Conservation (phyloP, 2,888 invertebrate genomes). For the Drosophila mettleri region DNA sequence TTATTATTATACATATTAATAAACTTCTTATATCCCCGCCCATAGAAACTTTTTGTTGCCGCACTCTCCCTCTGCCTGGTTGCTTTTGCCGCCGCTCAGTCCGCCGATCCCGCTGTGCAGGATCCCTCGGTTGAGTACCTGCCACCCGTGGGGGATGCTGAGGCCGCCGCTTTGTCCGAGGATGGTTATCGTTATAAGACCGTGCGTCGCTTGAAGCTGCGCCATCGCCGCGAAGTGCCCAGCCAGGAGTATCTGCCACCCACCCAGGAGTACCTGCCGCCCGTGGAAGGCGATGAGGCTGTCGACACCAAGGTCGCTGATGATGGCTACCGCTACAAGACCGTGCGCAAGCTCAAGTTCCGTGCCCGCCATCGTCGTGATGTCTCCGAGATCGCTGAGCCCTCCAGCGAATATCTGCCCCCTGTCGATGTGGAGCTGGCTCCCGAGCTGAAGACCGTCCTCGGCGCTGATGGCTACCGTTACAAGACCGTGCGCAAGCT, state of each 20-base stretch:
- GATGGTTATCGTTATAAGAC: constrained; percentile 81
- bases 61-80: constrained; percentile 70
- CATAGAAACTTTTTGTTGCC: constrained; percentile 77
- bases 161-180: constrained; percentile 65
- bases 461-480: constrained; percentile 77
- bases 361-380: constrained; percentile 83
- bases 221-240: constrained; percentile 79
- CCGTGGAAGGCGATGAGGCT: constrained; percentile 59
- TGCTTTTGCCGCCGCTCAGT: constrained; percentile 62
- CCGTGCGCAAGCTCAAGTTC: constrained; percentile 81
- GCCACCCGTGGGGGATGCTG: constrained; percentile 68
- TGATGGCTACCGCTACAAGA: constrained; percentile 83
- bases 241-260: constrained; percentile 82
- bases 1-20: too few species aligned
- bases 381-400: constrained; percentile 78
- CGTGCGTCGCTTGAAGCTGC: constrained; percentile 71
- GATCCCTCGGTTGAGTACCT: constrained; percentile 77
- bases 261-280: constrained; percentile 79
- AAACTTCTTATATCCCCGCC: not conserved
- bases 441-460: constrained; percentile 78
- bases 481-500: constrained; percentile 78
- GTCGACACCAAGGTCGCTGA: constrained; percentile 78
- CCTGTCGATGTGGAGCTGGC: constrained; percentile 76
- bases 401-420: constrained; percentile 71
- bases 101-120: constrained; percentile 54